These are phyloP conservation scores for Drosophila hydei DNA, from an alignment of 1,140 invertebrate species.

Conservation along the genomic window DNA sequence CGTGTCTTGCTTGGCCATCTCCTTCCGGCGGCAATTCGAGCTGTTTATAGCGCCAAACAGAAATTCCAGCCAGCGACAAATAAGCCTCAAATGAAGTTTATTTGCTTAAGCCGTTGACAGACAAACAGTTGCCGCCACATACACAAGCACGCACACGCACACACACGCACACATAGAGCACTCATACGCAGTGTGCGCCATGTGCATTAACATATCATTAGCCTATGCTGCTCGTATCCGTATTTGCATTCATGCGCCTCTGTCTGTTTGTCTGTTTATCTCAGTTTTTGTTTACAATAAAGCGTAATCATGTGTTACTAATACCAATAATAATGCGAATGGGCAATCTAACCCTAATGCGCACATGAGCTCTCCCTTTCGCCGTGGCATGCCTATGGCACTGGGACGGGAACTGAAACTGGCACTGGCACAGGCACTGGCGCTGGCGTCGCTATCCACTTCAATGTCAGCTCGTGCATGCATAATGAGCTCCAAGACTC, in stretches of 20 bases:
- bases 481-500: constrained; percentile 62
- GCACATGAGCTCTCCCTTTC: constrained; percentile 31
- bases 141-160: constrained; percentile 10
- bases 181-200: constrained; percentile 75
- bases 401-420: background rate
- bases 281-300: constrained; percentile 75
- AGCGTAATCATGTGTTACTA: constrained; percentile 81
- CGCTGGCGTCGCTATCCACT: constrained; percentile 62
- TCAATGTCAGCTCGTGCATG: constrained; percentile 79
- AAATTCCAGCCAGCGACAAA: constrained; percentile 51
- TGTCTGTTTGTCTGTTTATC: constrained; percentile 67
- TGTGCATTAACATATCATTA: constrained; percentile 81
- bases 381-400: background rate
- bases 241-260: constrained; percentile 31
- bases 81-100: constrained; percentile 60
- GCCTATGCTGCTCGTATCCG: constrained; percentile 27
- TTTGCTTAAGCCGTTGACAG: constrained; percentile 76
- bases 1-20: too few species aligned
- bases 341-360: constrained; percentile 69
- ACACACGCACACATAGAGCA: constrained; percentile 22
- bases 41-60: constrained; percentile 33
- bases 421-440: background rate
- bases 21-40: too few species aligned
- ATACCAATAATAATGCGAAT: constrained; percentile 77
- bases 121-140: constrained; percentile 63